Evolutionary conservation across 2,797 vertebrate genomes (phyloP).

Genomic region (Babyrousa celebensis): DNA sequence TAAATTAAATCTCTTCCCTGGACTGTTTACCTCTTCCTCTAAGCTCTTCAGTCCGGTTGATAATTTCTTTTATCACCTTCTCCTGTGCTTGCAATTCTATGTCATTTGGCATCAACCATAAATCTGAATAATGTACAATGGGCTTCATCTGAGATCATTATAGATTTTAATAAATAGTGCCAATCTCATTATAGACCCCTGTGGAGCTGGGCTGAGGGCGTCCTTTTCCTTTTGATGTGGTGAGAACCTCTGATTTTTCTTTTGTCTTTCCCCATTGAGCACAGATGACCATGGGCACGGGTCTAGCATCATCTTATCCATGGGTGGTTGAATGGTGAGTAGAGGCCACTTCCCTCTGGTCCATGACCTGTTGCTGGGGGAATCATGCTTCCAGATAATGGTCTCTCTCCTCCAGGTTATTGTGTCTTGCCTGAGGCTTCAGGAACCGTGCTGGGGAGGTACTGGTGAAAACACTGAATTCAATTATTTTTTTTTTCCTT

Average conservation of each 20-base stretch:
- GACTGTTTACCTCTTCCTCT: slow-evolving; percentile 52
- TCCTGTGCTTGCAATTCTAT: neutral
- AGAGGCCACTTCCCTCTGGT: neutral
- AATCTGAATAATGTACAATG: slow-evolving; percentile 57
- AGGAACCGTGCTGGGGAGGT: neutral
- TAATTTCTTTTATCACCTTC: slow-evolving; percentile 56
- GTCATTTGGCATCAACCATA: slow-evolving; percentile 25
- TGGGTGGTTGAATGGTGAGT: neutral
- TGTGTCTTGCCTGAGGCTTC: neutral
- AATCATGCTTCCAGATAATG: neutral
- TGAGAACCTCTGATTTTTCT: neutral
- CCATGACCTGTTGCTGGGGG: neutral
- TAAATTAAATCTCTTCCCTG: slow-evolving; percentile 78
- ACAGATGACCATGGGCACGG: neutral
- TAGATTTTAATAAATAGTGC: slow-evolving; percentile 48
- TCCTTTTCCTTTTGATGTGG: neutral
- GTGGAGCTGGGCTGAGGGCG: neutral
- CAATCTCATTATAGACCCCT: neutral
- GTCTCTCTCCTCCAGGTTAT: neutral
- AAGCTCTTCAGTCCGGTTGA: neutral
- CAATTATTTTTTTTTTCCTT: neutral
- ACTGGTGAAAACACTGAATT: neutral
- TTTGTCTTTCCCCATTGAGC: neutral
- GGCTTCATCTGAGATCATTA: slow-evolving; percentile 39
- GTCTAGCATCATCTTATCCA: neutral